Evolutionary conservation across 2,113 vertebrate species (phyloP), one percentile per base, ranked within the genome.

Genomic region (Prunella himalayana): DNA sequence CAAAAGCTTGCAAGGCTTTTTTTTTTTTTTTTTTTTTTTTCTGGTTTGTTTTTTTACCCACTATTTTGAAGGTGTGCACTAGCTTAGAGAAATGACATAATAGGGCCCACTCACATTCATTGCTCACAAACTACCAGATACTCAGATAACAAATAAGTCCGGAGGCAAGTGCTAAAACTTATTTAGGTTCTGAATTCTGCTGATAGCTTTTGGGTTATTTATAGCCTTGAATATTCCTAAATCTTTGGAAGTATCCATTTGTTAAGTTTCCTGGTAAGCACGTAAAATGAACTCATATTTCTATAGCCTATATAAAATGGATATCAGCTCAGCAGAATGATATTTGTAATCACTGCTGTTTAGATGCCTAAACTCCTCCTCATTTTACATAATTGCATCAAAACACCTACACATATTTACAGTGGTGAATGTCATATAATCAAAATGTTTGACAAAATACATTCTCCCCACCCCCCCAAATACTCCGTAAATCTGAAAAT

Each of bases 1-100:
- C 66, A 95, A 95, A 95, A 94, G 75, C 61, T 82, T 45, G n/a
- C 75, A 65, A 82, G 31, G 20, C 42, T 1, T 3, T 9, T 41
- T 45, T 51, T 54, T 42, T 21, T 12, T 53, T 30, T 23, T 20
- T 20, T 20, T 16, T 24, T 37, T 13, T 37, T 24, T 37, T 39
- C 25, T 37, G 14, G 21, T 11, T 61, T 63, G 13, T 2, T 49
- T 49, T 54, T 51, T 7, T 13, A 9, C 2, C 2, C 7, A n/a
- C 41, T 64, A 8, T 47, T 91, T 88, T 51, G 82, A 92, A 88
- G 37, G 61, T 82, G 49, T 31, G 25, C 70, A 35, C 11, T 57
- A 79, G 28, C 23, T 76, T 85, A 87, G 13, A 82, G 39, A 81
- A 73, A 53, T 61, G 28, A 63, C 42, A 27, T 49, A 61, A 24